phyloP scores from a whole-genome alignment of 2,113 vertebrate species.

The Theristicus caerulescens region DNA sequence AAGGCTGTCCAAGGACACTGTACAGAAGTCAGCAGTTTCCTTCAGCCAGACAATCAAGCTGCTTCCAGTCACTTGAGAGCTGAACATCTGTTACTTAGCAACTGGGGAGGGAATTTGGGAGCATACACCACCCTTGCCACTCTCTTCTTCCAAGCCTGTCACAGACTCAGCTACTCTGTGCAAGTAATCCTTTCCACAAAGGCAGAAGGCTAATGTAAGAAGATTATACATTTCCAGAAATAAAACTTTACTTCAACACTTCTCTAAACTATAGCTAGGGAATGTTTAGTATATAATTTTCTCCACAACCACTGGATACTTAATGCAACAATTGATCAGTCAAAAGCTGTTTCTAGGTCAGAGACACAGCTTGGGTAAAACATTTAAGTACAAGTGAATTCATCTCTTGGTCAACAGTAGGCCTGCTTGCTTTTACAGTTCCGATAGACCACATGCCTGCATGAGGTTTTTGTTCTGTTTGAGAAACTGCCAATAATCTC shows the following conservation, averaged over 20 bases:
- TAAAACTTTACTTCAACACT: constrained; percentile 2
- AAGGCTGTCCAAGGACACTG: not conserved
- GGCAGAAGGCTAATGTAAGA: not conserved
- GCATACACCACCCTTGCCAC: not conserved
- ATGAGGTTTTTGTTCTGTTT: not conserved
- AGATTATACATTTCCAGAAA: constrained; percentile 56
- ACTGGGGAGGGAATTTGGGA: constrained; percentile 4
- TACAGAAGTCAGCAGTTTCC: not conserved
- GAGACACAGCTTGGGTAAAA: not conserved
- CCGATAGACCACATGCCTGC: not conserved
- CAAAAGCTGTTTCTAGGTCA: constrained; percentile 25
- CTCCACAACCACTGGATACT: not conserved
- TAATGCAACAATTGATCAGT: not conserved
- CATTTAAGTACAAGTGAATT: not conserved
- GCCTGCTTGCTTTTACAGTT: not conserved
- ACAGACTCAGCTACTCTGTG: not conserved
- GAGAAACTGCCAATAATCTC: not conserved
- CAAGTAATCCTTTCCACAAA: constrained; percentile 23
- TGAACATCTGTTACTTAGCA: constrained; percentile 13
- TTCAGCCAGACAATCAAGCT: not conserved
- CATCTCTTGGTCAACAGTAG: not conserved
- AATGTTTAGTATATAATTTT: not conserved
- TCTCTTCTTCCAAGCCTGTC: not conserved
- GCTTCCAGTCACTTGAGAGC: not conserved
- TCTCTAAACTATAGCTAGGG: not conserved